Conservation (phyloP, 2,113 vertebrate species). For the Glaucidium brasilianum region DNA sequence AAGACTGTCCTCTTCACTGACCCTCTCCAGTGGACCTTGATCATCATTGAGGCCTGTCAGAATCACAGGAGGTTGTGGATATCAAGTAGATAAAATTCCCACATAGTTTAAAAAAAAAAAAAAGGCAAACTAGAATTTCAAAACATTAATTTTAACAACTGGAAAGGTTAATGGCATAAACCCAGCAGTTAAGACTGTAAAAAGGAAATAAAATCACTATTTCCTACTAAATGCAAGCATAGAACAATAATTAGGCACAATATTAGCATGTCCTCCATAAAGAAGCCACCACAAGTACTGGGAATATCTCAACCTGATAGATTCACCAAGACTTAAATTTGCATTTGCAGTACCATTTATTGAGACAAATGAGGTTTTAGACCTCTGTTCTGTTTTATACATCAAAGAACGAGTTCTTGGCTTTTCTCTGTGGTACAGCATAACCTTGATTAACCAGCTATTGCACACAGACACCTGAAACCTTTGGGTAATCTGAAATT, state of each 20-base stretch:
- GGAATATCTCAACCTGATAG: not conserved
- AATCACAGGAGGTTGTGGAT: not conserved
- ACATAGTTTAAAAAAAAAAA: not conserved
- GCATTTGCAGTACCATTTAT: not conserved
- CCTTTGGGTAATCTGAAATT: not conserved
- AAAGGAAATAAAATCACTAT: not conserved
- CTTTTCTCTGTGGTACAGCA: not conserved
- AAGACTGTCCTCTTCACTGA: not conserved
- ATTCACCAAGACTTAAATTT: not conserved
- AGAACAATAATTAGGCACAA: not conserved
- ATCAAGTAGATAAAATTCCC: not conserved
- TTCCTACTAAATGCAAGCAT: not conserved
- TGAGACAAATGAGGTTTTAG: not conserved
- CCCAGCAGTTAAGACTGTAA: not conserved
- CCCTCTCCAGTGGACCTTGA: not conserved
- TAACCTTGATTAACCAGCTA: not conserved
- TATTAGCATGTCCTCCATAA: not conserved
- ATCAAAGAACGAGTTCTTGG: not conserved
- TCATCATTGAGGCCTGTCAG: not conserved
- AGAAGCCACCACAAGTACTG: not conserved
- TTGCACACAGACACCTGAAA: not conserved
- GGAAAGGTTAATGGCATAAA: conserved; percentile 5
- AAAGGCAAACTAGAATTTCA: not conserved
- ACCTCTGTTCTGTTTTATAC: not conserved
- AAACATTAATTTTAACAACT: conserved; percentile 3